Evolutionary conservation across 2,113 vertebrate genomes (phyloP).

Genomic region (Calyptommatus sinebrachiatus): DNA sequence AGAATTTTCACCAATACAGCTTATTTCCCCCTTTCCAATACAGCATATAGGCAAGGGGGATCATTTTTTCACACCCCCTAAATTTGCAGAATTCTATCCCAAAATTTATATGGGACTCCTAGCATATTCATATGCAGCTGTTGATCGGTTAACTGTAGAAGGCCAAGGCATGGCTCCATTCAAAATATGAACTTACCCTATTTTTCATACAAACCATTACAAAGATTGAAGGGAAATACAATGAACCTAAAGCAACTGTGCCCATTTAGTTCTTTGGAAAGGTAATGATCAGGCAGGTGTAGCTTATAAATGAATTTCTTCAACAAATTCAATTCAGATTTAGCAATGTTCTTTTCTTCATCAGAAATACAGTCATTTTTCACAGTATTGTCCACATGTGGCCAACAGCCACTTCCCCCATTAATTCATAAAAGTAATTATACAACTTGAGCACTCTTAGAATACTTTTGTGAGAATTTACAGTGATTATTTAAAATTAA

Average conservation of each 20-base stretch:
- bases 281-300: background rate
- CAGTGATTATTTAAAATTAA: conserved; percentile 26
- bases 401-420: conserved; percentile 15
- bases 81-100: too few relatives aligned
- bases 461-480: conserved; percentile 34
- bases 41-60: too few relatives aligned
- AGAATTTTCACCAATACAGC: too few relatives aligned
- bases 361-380: conserved; percentile 24
- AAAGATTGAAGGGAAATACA: background rate
- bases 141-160: too few relatives aligned
- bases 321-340: background rate
- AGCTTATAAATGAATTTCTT: background rate
- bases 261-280: background rate
- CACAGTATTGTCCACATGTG: conserved; percentile 20
- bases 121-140: background rate
- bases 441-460: conserved; percentile 28
- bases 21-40: too few relatives aligned
- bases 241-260: background rate
- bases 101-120: too few relatives aligned
- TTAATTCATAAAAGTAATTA: conserved; percentile 33
- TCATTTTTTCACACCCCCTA: too few relatives aligned
- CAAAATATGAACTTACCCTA: background rate
- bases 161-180: background rate
- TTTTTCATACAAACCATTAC: background rate
- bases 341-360: conserved; percentile 11